These are phyloP conservation scores for Heliornis fulica DNA, from an alignment of 2,113 vertebrate genomes.

Conservation along the genomic window DNA sequence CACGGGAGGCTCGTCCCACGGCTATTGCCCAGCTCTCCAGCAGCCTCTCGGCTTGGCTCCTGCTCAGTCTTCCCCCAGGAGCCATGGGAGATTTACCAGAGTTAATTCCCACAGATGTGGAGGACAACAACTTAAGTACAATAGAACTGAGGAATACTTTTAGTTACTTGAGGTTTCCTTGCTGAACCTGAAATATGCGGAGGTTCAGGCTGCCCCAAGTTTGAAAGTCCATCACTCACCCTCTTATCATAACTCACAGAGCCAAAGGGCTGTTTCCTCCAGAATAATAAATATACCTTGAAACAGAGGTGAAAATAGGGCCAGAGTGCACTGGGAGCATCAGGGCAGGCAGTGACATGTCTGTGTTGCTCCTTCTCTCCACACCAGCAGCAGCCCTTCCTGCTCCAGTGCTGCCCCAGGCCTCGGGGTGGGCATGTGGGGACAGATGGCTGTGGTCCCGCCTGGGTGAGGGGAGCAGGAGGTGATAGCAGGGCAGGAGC, in stretches of 20 bases:
- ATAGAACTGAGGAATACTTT: background rate
- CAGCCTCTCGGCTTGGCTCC: background rate
- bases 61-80: background rate
- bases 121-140: background rate
- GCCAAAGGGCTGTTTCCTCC: constrained; percentile 28
- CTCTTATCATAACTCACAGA: background rate
- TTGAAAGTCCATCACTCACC: background rate
- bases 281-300: constrained; percentile 12
- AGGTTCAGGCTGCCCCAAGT: background rate
- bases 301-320: constrained; percentile 21
- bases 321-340: constrained; percentile 5
- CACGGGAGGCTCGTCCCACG: background rate
- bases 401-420: background rate
- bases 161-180: background rate
- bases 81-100: background rate
- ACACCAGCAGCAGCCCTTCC: background rate
- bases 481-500: background rate
- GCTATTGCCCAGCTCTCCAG: background rate
- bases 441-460: background rate
- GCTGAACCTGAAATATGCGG: background rate
- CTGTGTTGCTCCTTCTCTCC: background rate
- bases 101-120: background rate
- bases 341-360: background rate
- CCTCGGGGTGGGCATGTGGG: background rate
- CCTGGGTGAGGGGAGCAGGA: background rate